Evolutionary conservation across 2,888 invertebrate species (phyloP), one percentile per base, ranked within the genome.

Genomic region (Strigamia transsilvanica): DNA sequence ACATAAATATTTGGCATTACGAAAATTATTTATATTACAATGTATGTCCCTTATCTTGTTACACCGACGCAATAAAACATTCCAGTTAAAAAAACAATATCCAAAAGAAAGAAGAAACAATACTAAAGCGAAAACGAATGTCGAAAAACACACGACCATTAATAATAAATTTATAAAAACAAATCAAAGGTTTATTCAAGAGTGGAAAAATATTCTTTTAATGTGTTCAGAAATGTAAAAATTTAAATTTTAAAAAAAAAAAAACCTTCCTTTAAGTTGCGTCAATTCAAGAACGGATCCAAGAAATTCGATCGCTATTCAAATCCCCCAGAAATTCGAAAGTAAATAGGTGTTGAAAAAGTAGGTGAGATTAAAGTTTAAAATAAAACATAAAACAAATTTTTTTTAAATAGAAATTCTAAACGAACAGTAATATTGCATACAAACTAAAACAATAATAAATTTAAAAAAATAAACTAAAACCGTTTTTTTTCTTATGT

Each of bases 301-400:
- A 66, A 66, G 61, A 66, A 66, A 66, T 66, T 66, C 61, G 61
- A 66, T 66, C 61, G 61, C 61, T 5, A n/a, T 66, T 18, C 13
- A 66, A 66, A n/a, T 18, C 61, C 61, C 61, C 23, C 61, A 5
- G 61, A 66, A 66, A 66, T 66, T 18, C 61, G 6, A 18, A 12
- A 66, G 61, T 23, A 66, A 66, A 66, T 66, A n/a, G 61, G 61
- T 66, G 23, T 66, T 66, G 61, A 66, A 66, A 66, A 66, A 66
- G 23, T 23, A 66, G 21, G 21, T 21, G 21, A 66, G 61, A 66
- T 66, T 66, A 66, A 66, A 66, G 61, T 21, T 66, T 38, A 0
- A 38, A 38, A 13, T 5, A 15, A 46, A 46, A 46, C 7, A n/a
- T 46, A 46, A 46, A 66, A 21, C n/a, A 66, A 66, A 66, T 23